Evolutionary conservation across 2,888 invertebrate genomes (phyloP).

Genomic region (Drosophila buzzatii): DNA sequence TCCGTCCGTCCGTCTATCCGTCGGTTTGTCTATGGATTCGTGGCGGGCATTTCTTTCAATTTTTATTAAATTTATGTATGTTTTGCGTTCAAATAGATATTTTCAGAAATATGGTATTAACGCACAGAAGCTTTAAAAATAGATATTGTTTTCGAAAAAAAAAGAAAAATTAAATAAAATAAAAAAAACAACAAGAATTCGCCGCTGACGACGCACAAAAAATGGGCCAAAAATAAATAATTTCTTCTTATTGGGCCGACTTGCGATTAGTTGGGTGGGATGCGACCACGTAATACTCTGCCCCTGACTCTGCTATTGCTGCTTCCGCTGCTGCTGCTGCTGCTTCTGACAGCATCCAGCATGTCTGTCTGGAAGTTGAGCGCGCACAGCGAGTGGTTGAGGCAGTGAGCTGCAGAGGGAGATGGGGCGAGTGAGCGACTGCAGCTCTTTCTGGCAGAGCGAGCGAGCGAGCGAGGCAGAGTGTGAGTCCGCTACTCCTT

Average conservation of each 20-base stretch:
- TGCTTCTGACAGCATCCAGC: not conserved
- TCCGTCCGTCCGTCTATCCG: conserved; percentile 8
- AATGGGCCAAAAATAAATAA: conserved; percentile 68
- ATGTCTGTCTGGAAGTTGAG: conserved; percentile 3
- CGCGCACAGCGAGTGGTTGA: not conserved
- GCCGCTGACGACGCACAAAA: conserved; percentile 74
- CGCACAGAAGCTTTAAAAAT: conserved; percentile 74
- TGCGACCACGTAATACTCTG: conserved; percentile 56
- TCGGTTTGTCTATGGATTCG: not conserved
- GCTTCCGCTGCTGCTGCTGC: not conserved
- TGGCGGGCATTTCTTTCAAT: conserved; percentile 60
- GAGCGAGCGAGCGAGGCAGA: not conserved
- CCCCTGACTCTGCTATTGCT: conserved; percentile 13
- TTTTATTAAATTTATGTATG: conserved; percentile 65
- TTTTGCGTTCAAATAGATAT: conserved; percentile 64
- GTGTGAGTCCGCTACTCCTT: conserved; percentile 8
- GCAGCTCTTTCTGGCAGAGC: not conserved
- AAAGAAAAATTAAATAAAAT: conserved; percentile 49
- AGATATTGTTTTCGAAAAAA: conserved; percentile 73
- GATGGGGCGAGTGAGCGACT: not conserved
- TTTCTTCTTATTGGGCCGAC: conserved; percentile 35
- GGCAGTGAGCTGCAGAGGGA: not conserved
- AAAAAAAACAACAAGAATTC: conserved; percentile 49
- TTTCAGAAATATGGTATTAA: conserved; percentile 78
- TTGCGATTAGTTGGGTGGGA: conserved; percentile 18